Percentiles rank a stretch among this genome's conserved stretches.
Evolutionary conservation across 2,888 invertebrate genomes (phyloP).

Genomic region (Napeogenes sylphis): DNA sequence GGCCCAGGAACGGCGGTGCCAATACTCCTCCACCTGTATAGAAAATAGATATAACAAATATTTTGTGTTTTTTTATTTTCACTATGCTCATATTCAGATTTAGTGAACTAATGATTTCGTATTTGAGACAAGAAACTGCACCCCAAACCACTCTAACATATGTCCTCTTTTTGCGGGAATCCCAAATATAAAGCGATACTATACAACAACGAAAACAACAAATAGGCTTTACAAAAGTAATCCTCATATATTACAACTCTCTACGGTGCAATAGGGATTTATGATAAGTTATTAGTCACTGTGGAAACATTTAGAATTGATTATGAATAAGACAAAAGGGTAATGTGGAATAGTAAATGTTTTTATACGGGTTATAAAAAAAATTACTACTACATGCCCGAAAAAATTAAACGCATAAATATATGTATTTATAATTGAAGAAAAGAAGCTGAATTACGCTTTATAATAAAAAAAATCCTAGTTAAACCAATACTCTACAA

Average conservation of each 20-base stretch:
- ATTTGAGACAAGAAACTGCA: constrained; percentile 2
- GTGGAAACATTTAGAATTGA: constrained; percentile 68
- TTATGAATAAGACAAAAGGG: constrained; percentile 66
- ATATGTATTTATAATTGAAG: not conserved
- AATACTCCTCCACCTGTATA: constrained; percentile 87
- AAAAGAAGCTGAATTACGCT: not conserved
- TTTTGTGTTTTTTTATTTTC: not conserved
- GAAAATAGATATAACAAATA: constrained; percentile 1
- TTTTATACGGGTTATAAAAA: constrained; percentile 8
- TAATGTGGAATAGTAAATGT: constrained; percentile 48
- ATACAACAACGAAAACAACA: constrained; percentile 43
- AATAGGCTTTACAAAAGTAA: constrained; percentile 57
- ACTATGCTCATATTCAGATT: not conserved
- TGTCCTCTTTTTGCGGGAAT: constrained; percentile 30
- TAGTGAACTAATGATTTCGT: not conserved
- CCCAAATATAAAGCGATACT: constrained; percentile 31
- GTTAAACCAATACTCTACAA: not conserved
- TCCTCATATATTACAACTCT: constrained; percentile 66
- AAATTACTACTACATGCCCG: not conserved
- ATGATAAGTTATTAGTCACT: constrained; percentile 70
- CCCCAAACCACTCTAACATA: constrained; percentile 21
- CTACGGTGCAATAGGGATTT: constrained; percentile 69
- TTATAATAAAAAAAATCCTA: not conserved
- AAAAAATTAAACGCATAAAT: not conserved
- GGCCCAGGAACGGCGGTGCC: constrained; percentile 91